A percentile compares a stretch with the other conserved stretches of the same genome.
Conservation (phyloP, 2,113 vertebrate species). For the Dicaeum eximium region DNA sequence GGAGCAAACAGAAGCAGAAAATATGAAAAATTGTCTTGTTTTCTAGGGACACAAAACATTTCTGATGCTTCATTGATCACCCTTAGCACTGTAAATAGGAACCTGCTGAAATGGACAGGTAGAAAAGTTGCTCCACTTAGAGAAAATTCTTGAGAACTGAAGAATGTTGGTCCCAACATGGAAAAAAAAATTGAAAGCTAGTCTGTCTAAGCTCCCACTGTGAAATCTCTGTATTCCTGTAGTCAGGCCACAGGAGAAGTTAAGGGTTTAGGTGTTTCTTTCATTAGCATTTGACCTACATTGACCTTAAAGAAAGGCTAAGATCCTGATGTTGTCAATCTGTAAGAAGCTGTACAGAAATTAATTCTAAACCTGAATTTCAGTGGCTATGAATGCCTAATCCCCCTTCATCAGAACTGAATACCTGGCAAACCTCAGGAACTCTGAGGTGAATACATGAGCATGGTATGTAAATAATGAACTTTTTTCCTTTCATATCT, state of each 20-base stretch:
- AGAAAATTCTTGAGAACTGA: neutral
- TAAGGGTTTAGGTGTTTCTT: neutral
- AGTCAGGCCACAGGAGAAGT: neutral
- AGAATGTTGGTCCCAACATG: neutral
- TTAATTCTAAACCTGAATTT: neutral
- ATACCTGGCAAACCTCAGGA: neutral
- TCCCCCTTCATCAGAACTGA: neutral
- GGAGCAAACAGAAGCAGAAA: neutral
- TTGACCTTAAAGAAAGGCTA: neutral
- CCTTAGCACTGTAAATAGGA: neutral
- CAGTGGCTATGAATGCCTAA: neutral
- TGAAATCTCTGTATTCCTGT: neutral
- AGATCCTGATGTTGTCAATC: neutral
- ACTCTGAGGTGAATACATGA: neutral
- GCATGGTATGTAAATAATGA: neutral
- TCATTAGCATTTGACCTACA: neutral
- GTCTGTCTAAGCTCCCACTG: neutral
- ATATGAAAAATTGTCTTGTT: neutral
- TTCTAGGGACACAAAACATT: neutral
- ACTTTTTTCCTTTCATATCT: neutral
- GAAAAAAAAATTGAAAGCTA: neutral
- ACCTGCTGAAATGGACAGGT: neutral
- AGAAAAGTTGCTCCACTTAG: neutral
- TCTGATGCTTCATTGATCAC: neutral
- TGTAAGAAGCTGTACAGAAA: neutral